Conservation (phyloP, 2,113 vertebrate species). For the Apistogramma diplotaenia region DNA sequence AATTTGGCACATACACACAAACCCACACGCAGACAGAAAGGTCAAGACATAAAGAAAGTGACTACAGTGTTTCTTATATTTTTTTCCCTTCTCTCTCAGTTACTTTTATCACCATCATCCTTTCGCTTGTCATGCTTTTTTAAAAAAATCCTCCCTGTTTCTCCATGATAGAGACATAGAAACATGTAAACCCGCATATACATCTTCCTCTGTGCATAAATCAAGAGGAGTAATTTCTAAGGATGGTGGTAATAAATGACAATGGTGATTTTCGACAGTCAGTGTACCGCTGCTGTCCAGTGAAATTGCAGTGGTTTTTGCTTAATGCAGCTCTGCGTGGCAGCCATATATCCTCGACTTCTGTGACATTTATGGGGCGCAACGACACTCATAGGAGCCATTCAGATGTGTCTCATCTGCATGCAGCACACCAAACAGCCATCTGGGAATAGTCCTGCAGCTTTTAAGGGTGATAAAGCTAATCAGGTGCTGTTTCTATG, state of each 20-base stretch:
- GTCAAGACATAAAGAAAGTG: constrained; percentile 6
- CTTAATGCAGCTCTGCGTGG: constrained; percentile 65
- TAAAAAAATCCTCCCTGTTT: background rate
- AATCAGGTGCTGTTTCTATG: constrained; percentile 56
- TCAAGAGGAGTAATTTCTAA: constrained; percentile 55
- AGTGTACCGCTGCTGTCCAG: constrained; percentile 70
- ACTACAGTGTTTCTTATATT: background rate
- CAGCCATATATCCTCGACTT: constrained; percentile 68
- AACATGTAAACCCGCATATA: background rate
- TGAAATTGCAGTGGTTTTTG: constrained; percentile 64
- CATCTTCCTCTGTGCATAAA: constrained; percentile 52
- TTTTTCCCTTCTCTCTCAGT: background rate
- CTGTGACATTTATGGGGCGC: constrained; percentile 77
- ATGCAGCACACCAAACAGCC: constrained; percentile 69
- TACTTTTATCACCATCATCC: background rate
- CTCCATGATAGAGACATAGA: background rate
- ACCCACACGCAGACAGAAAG: constrained; percentile 18
- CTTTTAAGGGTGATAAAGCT: constrained; percentile 75
- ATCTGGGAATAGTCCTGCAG: constrained; percentile 70
- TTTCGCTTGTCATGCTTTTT: background rate
- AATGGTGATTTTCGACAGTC: constrained; percentile 65
- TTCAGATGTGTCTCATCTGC: constrained; percentile 72
- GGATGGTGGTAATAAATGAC: constrained; percentile 69
- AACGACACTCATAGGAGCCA: constrained; percentile 77
- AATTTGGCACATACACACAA: constrained; percentile 8